These are phyloP conservation scores for Glossophaga mutica DNA, from an alignment of 2,797 vertebrate genomes.

Conservation along the genomic window DNA sequence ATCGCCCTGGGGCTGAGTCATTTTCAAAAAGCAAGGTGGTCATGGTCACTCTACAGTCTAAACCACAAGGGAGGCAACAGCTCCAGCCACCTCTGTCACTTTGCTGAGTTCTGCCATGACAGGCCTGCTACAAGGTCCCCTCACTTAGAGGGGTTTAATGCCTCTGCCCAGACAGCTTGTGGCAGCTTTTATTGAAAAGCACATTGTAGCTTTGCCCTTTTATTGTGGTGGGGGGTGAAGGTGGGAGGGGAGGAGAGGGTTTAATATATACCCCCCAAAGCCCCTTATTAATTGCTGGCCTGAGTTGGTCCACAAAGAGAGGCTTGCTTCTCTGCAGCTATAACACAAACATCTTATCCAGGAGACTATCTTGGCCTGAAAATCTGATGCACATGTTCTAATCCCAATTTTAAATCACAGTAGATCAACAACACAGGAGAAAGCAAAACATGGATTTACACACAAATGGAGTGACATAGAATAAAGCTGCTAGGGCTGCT, in stretches of 20 bases:
- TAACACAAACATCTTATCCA: conserved; percentile 9
- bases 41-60: rapidly evolving
- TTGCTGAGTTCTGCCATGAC: background rate
- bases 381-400: conserved; percentile 1
- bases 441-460: conserved; percentile 45
- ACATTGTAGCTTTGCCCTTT: background rate
- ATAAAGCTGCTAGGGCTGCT: background rate
- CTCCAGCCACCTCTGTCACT: background rate
- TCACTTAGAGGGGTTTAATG: background rate
- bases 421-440: conserved; percentile 4
- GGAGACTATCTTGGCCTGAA: background rate
- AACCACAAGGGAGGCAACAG: background rate
- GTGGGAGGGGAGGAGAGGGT: too few species aligned
- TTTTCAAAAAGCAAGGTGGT: background rate
- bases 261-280: background rate
- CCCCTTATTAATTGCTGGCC: background rate
- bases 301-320: background rate
- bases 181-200: background rate
- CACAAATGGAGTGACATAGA: background rate
- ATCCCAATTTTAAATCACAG: conserved; percentile 52
- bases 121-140: background rate
- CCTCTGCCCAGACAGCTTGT: background rate
- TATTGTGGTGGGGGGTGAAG: too few species aligned
- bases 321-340: background rate
- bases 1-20: background rate